A percentile compares a stretch with the other conserved stretches of the same genome.
Conservation (phyloP, 2,113 vertebrate species). For the Microcebus griseorufus region DNA sequence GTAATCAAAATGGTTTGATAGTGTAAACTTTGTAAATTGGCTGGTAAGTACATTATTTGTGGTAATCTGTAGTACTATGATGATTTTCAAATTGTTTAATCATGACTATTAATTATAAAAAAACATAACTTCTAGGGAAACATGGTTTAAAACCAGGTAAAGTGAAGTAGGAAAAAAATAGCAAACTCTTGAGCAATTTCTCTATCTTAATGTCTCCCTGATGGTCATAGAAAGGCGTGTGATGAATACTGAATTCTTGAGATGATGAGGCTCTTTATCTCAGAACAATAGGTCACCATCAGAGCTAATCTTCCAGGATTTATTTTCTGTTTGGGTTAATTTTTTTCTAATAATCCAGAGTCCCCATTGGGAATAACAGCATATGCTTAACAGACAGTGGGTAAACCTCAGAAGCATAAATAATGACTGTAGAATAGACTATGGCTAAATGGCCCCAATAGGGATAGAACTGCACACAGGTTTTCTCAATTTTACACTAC, state of each 20-base stretch:
- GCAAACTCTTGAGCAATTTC: not conserved
- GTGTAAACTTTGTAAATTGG: not conserved
- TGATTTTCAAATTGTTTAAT: slow-evolving; percentile 9
- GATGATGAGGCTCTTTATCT: not conserved
- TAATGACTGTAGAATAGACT: not conserved
- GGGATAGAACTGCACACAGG: not conserved
- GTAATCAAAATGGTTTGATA: not conserved
- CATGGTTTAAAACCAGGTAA: not conserved
- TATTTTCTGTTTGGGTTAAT: not conserved
- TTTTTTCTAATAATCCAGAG: not conserved
- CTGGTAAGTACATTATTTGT: not conserved
- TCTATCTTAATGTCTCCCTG: not conserved
- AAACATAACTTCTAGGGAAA: not conserved
- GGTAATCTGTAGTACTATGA: not conserved
- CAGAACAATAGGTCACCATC: not conserved
- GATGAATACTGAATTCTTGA: not conserved
- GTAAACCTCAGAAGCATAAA: not conserved
- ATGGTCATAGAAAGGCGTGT: not conserved
- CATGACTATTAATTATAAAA: not conserved
- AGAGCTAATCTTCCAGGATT: not conserved
- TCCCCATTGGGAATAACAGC: not conserved
- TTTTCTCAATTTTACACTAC: not conserved
- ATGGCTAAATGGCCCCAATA: not conserved
- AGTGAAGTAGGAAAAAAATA: not conserved
- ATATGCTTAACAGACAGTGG: not conserved